Evolutionary conservation across 2,888 invertebrate species (phyloP).

Genomic region (Altica lythri): DNA sequence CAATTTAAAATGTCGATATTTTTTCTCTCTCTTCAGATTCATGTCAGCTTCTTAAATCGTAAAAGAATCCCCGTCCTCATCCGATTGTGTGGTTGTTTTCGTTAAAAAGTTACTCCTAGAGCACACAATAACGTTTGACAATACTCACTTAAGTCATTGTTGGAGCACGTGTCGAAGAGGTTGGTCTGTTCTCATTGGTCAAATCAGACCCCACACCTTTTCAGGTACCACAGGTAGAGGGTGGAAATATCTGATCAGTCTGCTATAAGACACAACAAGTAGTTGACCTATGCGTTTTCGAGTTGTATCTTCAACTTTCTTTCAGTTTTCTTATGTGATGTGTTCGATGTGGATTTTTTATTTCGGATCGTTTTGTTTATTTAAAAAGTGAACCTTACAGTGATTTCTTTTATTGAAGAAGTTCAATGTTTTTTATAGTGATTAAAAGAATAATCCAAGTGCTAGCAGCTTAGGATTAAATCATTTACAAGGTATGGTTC

Average conservation of each 20-base stretch:
- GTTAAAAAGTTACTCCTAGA: constrained; percentile 23
- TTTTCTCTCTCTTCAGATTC: constrained; percentile 25
- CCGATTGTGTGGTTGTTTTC: constrained; percentile 31
- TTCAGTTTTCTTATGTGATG: constrained; percentile 22
- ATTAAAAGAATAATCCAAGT: neutral
- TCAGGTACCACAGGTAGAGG: constrained; percentile 42
- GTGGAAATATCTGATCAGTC: constrained; percentile 35
- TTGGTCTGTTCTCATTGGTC: constrained; percentile 36
- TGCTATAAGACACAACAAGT: constrained; percentile 32
- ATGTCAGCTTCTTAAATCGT: constrained; percentile 5
- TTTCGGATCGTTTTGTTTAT: neutral
- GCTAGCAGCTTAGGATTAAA: no score
- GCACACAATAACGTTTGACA: constrained; percentile 33
- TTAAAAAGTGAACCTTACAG: neutral
- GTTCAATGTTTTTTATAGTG: constrained; percentile 1
- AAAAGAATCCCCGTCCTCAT: constrained; percentile 20
- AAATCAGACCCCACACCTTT: constrained; percentile 44
- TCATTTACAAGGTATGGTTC: no score
- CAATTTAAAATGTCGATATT: constrained; percentile 25
- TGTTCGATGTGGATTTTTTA: constrained; percentile 8
- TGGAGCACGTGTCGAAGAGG: constrained; percentile 37
- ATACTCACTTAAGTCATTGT: constrained; percentile 35
- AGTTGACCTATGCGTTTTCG: constrained; percentile 24
- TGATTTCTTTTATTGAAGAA: neutral
- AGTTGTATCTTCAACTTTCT: constrained; percentile 13